These are phyloP conservation scores for Cinara cedri DNA, from an alignment of 2,888 invertebrate species.

Conservation along the genomic window DNA sequence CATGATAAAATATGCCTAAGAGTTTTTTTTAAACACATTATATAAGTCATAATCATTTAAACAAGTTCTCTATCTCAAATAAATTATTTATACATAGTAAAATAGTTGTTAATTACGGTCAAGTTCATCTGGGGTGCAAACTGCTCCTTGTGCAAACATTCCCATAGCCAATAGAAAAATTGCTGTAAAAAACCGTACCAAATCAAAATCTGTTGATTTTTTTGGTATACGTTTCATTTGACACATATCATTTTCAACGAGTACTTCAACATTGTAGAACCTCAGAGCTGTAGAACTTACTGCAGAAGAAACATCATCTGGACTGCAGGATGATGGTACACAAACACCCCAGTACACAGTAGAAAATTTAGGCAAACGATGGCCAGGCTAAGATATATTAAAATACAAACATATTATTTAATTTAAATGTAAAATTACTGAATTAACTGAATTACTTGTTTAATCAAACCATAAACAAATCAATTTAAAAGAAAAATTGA, in stretches of 20 bases:
- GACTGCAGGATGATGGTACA: slow-evolving; percentile 69
- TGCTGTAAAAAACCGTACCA: not conserved
- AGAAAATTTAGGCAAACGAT: slow-evolving; percentile 72
- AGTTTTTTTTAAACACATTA: too few species aligned
- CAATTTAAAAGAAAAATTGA: too few species aligned
- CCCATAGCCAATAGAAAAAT: not conserved
- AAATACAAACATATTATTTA: not conserved
- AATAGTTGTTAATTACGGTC: slow-evolving; percentile 17
- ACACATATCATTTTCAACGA: slow-evolving; percentile 57
- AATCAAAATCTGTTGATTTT: slow-evolving; percentile 11
- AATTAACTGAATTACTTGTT: too few species aligned
- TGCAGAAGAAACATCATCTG: slow-evolving; percentile 63
- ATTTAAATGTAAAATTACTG: too few species aligned
- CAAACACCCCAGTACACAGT: slow-evolving; percentile 74
- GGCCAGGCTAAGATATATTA: slow-evolving; percentile 68
- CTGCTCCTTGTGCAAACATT: slow-evolving; percentile 9
- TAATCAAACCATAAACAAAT: too few species aligned
- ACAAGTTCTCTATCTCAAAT: too few species aligned
- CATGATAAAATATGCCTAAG: too few species aligned
- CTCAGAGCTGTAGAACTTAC: slow-evolving; percentile 4
- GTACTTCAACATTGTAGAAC: slow-evolving; percentile 51
- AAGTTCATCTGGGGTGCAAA: slow-evolving; percentile 13
- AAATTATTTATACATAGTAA: too few species aligned
- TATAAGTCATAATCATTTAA: too few species aligned
- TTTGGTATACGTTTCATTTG: slow-evolving; percentile 30